These are phyloP conservation scores for Ptychobarbus kaznakovi DNA, from an alignment of 2,797 vertebrate genomes.

Conservation along the genomic window DNA sequence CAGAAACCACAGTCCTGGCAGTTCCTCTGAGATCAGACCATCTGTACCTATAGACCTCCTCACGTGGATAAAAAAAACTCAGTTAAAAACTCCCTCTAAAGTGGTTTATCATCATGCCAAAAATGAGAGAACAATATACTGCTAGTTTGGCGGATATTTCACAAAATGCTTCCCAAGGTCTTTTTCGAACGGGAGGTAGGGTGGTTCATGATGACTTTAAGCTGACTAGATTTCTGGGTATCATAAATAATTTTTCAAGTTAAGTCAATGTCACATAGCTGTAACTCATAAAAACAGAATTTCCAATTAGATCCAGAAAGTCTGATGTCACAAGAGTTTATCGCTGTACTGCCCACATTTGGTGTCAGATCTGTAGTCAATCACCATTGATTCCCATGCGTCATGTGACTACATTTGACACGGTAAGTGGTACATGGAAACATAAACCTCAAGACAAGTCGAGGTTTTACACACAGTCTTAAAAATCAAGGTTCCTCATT, in stretches of 20 bases:
- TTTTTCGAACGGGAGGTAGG: neutral
- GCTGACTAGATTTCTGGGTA: neutral
- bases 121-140: neutral
- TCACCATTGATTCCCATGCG: neutral
- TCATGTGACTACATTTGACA: neutral
- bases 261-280: neutral
- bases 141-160: neutral
- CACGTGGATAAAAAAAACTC: neutral
- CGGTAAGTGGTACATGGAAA: neutral
- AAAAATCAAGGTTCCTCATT: neutral
- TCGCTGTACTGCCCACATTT: neutral
- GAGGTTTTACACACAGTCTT: neutral
- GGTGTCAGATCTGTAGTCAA: neutral
- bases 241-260: neutral
- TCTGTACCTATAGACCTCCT: slow-evolving; percentile 22
- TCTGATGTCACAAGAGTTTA: neutral
- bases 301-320: neutral
- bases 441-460: neutral
- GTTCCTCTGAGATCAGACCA: slow-evolving; percentile 28
- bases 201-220: neutral
- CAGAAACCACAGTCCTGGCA: slow-evolving; percentile 39
- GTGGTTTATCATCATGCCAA: slow-evolving; percentile 11
- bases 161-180: neutral
- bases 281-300: neutral
- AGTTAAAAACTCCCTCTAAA: neutral